These are phyloP conservation scores for Enteromius unitaeniatus DNA, from an alignment of 2,797 vertebrate species.

Conservation along the genomic window DNA sequence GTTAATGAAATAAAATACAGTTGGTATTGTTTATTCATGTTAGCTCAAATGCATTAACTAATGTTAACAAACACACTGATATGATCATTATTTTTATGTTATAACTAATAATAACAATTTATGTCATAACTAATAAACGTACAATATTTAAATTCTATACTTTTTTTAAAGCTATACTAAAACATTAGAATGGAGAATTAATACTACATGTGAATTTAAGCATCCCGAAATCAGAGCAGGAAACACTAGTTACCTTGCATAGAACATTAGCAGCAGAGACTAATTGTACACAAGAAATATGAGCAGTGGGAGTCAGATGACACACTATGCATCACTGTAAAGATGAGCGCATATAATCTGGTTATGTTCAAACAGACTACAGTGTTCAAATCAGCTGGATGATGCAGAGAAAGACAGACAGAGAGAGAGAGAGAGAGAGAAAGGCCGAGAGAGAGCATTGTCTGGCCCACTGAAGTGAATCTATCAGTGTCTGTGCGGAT, in stretches of 20 bases:
- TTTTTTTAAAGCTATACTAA: not conserved
- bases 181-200: not conserved
- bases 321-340: conserved; percentile 40
- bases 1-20: too few species aligned
- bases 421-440: too few species aligned
- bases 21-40: too few species aligned
- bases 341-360: conserved; percentile 27
- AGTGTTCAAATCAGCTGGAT: conserved; percentile 25
- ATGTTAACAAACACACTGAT: not conserved
- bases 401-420: not conserved
- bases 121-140: not conserved
- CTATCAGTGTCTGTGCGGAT: conserved; percentile 77
- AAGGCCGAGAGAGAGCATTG: too few species aligned
- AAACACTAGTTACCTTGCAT: not conserved
- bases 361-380: conserved; percentile 28
- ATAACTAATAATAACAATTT: not conserved
- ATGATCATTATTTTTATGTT: not conserved
- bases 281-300: conserved; percentile 46
- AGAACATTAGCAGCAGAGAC: conserved; percentile 34
- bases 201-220: not conserved
- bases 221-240: not conserved
- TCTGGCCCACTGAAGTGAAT: conserved; percentile 75
- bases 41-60: too few species aligned
- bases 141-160: not conserved
- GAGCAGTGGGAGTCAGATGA: conserved; percentile 37